Base-by-base conservation (phyloP, 2,797 vertebrate genomes). In the Leucoraja ocellata region DNA sequence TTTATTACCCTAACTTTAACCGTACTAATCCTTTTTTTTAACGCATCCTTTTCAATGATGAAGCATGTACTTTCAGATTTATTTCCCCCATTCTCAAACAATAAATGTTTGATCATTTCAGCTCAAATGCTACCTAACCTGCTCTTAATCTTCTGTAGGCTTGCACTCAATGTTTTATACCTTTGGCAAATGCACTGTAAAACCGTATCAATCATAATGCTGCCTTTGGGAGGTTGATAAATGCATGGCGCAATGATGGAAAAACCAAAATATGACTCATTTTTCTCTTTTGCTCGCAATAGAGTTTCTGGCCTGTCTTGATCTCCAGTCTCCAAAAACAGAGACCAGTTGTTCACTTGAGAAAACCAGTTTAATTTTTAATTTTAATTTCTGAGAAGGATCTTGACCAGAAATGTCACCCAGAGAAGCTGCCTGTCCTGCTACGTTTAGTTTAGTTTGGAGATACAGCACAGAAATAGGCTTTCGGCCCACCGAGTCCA, bases 141-240 rank as follows among this genome's bases (percentile, higher is more conserved):
- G 73, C 46, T 92, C 90, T 58, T 74, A 92, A 76, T 76, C 71
- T 54, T 92, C 36, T n/a, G 10, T 25, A 54, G 25, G 65, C 39
- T 28, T 92, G n/a, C 14, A 74, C 2, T 58, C 90, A 76, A 76
- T 92, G 71, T 76, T 92, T 92, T 92, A 74, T 39, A 11, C 90
- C 71, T 76, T 58, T 23, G 39, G 90, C 90, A 92, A 76, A 92
- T 92, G 68, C 90, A 92, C 39, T 28, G 14, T 76, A 54, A 92
- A 74, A 92, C 90, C 13, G 28, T 92, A 92, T 92, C 68, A 92
- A 58, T 92, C 90, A 92, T 58, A 92, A 76, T 92, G 90, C 54
- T 92, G 39, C 39, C 25, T 28, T 73, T 73, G 39, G 90, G 39
- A 74, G 90, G 28, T 92, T 92, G 90, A 92, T 74, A 92, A 92